phyloP scores from a whole-genome alignment of 2,113 vertebrate genomes.

The Petaurus breviceps region DNA sequence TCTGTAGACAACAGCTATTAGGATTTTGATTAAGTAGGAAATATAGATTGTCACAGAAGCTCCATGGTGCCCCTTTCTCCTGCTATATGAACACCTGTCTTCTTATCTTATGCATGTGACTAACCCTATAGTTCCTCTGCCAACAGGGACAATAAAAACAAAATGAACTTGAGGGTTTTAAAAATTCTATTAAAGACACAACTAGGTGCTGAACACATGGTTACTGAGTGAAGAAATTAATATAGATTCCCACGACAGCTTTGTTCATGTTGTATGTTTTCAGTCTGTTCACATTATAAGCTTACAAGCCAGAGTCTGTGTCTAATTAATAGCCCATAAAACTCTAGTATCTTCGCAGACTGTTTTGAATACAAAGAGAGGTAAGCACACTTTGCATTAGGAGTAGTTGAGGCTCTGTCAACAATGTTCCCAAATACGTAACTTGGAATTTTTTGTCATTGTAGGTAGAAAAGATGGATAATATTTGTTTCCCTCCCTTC shows the following conservation, averaged over 20 bases:
- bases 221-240: neutral
- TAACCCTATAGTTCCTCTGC: neutral
- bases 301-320: neutral
- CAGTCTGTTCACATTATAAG: neutral
- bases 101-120: neutral
- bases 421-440: neutral
- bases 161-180: neutral
- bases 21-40: neutral
- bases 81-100: neutral
- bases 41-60: neutral
- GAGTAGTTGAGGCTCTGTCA: neutral
- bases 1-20: neutral
- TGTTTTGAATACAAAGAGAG: neutral
- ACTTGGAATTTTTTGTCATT: neutral
- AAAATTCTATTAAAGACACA: neutral
- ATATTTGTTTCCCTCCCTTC: neutral
- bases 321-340: neutral
- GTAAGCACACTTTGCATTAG: neutral
- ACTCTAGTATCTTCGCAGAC: neutral
- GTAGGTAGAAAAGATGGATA: neutral
- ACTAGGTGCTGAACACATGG: neutral
- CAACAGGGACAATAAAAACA: neutral
- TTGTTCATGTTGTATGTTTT: neutral
- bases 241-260: neutral
- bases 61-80: neutral